Base-by-base conservation (phyloP, 2,113 vertebrate species). In the Aegypius monachus region DNA sequence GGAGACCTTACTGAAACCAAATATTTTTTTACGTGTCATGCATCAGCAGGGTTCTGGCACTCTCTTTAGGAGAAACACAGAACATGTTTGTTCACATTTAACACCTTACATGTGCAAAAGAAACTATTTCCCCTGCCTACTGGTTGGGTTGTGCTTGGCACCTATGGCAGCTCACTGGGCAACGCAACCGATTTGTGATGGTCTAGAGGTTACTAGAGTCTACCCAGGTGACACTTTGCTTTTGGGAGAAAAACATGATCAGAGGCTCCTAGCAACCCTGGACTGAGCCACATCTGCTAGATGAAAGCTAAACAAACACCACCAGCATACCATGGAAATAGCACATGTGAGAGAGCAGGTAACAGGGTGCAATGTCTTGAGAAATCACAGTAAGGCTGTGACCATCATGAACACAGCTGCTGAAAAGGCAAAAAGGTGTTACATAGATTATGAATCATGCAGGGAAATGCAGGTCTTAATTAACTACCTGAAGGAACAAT, bases 31-130 rank as follows among this genome's bases (percentile, higher is more conserved):
- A 86, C 1, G 13, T 90, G 65, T 56, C 84, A 56, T 65, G 29
- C 43, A 87, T 68, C 87, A 95, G 84, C 73, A 53, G 91, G 73
- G 25, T 72, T 91, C 81, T 96, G 89, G 77, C 86, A 89, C 48
- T 84, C 43, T 79, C 45, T 66, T 85, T 61, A 68, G 78, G 61
- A 93, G 78, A 83, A 92, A 91, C 63, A 96, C 50, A 91, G 75
- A 81, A 91, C 16, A 55, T 1, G 2, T 93, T 93, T 95, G 66
- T 85, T 79, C 89, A 91, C 56, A 72, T 87, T 91, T 94, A 91
- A 79, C 58, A 91, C 73, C 73, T 81, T 72, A 42, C 52, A 63
- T 36, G 13, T 43, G 65, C 42, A 89, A 80, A 94, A 79, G 26
- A 75, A 71, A 81, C 65, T 68, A 29, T 75, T 94, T 90, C 58